These are phyloP conservation scores for Protosalanx chinensis DNA, from an alignment of 2,797 vertebrate species.

Conservation along the genomic window DNA sequence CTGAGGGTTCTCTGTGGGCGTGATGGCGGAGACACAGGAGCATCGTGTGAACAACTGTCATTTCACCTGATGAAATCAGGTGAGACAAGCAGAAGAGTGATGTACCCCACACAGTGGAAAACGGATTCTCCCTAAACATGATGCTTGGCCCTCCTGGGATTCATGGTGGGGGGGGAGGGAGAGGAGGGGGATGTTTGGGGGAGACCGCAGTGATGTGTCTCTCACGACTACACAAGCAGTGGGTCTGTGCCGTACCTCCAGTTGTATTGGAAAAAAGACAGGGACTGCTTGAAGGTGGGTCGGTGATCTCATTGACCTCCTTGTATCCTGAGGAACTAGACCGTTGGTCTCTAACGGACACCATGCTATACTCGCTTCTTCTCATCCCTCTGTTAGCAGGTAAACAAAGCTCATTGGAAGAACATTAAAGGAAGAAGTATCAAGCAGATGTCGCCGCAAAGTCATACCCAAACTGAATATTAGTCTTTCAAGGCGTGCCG, in stretches of 20 bases:
- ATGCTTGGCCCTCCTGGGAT: constrained; percentile 17
- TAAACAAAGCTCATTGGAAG: background rate
- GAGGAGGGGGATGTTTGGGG: constrained; percentile 11
- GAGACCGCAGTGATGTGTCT: constrained; percentile 18
- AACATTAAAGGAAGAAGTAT: background rate
- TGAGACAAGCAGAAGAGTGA: constrained; percentile 39
- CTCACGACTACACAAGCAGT: constrained; percentile 32
- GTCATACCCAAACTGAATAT: background rate
- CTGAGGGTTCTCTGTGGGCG: constrained; percentile 33
- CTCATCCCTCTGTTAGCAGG: background rate
- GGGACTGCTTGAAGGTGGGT: no score
- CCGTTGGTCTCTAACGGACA: background rate
- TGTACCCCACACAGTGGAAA: constrained; percentile 35
- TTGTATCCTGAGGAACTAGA: background rate
- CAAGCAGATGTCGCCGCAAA: background rate
- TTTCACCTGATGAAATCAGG: constrained; percentile 37
- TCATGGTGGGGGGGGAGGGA: background rate
- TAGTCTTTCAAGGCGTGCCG: constrained; percentile 28
- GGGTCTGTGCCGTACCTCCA: background rate
- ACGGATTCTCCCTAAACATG: constrained; percentile 9
- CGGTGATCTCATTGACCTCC: background rate
- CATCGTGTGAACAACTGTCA: constrained; percentile 29
- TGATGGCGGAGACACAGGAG: constrained; percentile 43
- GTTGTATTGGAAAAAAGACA: no score
- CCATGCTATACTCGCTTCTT: background rate